Percentiles rank a stretch among this genome's conserved stretches.
Conservation (phyloP, 1,140 invertebrate species). For the Caenorhabditis briggsae region DNA sequence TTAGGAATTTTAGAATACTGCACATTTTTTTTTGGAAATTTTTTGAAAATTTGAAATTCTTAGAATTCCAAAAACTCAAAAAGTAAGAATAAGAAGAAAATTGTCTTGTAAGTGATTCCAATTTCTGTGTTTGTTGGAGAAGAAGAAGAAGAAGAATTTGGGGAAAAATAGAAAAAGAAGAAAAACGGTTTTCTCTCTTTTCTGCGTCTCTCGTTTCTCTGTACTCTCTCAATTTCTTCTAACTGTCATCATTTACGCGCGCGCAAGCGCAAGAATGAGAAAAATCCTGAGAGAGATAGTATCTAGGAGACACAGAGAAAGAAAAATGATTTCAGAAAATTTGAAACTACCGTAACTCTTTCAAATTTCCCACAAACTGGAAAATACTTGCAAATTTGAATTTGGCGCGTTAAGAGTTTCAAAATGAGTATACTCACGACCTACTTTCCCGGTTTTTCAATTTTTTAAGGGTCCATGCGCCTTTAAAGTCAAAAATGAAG, state of each 20-base stretch:
- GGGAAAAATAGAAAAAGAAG: background rate
- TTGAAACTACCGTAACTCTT: no score
- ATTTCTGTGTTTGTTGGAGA: background rate
- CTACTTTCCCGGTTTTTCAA: no score
- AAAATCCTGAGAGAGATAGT: background rate
- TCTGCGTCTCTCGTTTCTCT: slow-evolving; percentile 24
- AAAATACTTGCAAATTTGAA: no score
- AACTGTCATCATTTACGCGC: background rate
- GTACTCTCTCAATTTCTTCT: background rate
- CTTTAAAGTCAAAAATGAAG: no score
- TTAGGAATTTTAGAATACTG: slow-evolving; percentile 33
- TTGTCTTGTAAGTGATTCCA: background rate
- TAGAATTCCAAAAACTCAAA: no score
- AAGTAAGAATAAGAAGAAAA: background rate
- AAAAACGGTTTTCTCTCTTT: slow-evolving; percentile 9
- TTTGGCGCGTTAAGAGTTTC: no score
- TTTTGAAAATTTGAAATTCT: no score
- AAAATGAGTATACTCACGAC: no score
- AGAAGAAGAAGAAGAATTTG: background rate
- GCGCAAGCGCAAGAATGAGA: background rate
- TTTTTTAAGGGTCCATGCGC: no score
- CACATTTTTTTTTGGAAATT: background rate
- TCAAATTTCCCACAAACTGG: no score
- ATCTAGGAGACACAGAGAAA: background rate
- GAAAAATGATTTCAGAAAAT: background rate